Percentiles rank a stretch among this genome's conserved stretches.
phyloP scores from a whole-genome alignment of 1,140 invertebrate genomes.

The Harlomillsia oculata region DNA sequence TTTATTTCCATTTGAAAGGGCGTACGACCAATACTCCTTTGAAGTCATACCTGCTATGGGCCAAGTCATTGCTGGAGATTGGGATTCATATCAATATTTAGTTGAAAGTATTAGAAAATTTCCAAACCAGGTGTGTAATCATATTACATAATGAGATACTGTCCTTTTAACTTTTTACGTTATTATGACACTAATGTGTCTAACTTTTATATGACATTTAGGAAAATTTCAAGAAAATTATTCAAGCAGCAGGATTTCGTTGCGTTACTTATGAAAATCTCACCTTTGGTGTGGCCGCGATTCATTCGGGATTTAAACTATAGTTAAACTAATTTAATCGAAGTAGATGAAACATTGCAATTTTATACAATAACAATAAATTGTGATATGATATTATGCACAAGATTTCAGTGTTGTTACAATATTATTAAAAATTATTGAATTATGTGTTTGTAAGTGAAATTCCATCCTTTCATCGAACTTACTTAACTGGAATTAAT shows the following conservation, averaged over 20 bases:
- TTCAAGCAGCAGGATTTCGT: conserved; percentile 74
- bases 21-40: conserved; percentile 96
- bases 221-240: conserved; percentile 81
- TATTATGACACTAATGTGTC: neutral
- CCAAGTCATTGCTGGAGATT: conserved; percentile 85
- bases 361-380: too few relatives aligned
- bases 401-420: too few relatives aligned
- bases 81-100: conserved; percentile 94
- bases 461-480: too few relatives aligned
- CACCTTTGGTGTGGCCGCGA: conserved; percentile 76
- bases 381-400: too few relatives aligned
- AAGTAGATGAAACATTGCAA: too few relatives aligned
- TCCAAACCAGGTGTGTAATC: conserved; percentile 80
- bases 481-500: too few relatives aligned
- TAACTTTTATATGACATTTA: conserved; percentile 43
- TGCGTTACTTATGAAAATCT: conserved; percentile 82
- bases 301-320: conserved; percentile 89
- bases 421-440: too few relatives aligned
- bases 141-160: too few relatives aligned
- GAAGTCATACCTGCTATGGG: conserved; percentile 95
- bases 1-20: conserved; percentile 45
- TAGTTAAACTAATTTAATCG: conserved; percentile 38
- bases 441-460: too few relatives aligned
- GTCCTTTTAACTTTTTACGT: neutral
- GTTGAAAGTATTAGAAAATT: conserved; percentile 97